Conservation (phyloP, 1,140 invertebrate genomes). For the Drosophila melanogaster region Release_6_plus_ISO1_MT NT_033779.5:19796501-19797000, state of each 20-base stretch:
- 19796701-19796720: constrained; percentile 73
- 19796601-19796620: constrained; percentile 18
- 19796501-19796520: constrained; percentile 68
- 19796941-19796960: no score
- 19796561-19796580: constrained; percentile 17
- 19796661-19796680: constrained; percentile 39
- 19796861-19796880: constrained; percentile 4
- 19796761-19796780: constrained; percentile 63
- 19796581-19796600: constrained; percentile 58
- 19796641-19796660: constrained; percentile 27
- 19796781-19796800: constrained; percentile 29
- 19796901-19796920: background rate
- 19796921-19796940: background rate
- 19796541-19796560: constrained; percentile 33
- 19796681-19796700: constrained; percentile 23
- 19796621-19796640: background rate
- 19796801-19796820: constrained; percentile 12
- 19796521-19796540: constrained; percentile 43
- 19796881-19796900: constrained; percentile 2
- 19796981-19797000: no score
- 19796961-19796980: no score
- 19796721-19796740: constrained; percentile 76
- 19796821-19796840: constrained; percentile 9
- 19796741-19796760: constrained; percentile 78
- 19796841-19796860: background rate